These are phyloP conservation scores for Dryobota labecula DNA, from an alignment of 2,888 invertebrate species.

Conservation along the genomic window DNA sequence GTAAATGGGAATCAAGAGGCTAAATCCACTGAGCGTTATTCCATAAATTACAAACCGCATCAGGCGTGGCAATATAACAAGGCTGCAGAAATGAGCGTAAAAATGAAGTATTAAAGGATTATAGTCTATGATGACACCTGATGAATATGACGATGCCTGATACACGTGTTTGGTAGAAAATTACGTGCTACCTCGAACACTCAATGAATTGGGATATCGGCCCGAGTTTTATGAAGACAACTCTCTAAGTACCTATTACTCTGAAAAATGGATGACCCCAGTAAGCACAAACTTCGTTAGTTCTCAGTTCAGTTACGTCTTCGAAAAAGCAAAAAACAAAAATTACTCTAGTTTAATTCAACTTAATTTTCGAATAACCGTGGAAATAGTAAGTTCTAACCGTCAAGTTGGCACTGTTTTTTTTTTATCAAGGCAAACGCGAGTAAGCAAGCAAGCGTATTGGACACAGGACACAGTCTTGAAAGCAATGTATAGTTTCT, in stretches of 20 bases:
- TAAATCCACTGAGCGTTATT: not conserved
- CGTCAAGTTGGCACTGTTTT: constrained; percentile 14
- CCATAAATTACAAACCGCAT: not conserved
- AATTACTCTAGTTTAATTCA: constrained; percentile 17
- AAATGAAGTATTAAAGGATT: not conserved
- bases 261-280: not conserved
- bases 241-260: too few relatives aligned
- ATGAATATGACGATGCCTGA: not conserved
- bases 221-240: not conserved
- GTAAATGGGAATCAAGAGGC: constrained; percentile 10
- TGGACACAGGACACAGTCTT: constrained; percentile 38
- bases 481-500: constrained; percentile 49
- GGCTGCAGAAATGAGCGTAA: not conserved
- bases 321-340: not conserved
- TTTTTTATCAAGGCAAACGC: constrained; percentile 17
- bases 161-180: not conserved
- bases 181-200: not conserved
- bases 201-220: not conserved
- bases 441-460: constrained; percentile 14
- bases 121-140: not conserved
- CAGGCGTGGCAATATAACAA: not conserved
- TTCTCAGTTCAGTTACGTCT: not conserved
- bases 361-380: constrained; percentile 36
- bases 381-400: constrained; percentile 16
- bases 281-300: constrained; percentile 9